A percentile compares a stretch with the other conserved stretches of the same genome.
phyloP scores from a whole-genome alignment of 2,888 invertebrate genomes.

The Caenorhabditis angaria region DNA sequence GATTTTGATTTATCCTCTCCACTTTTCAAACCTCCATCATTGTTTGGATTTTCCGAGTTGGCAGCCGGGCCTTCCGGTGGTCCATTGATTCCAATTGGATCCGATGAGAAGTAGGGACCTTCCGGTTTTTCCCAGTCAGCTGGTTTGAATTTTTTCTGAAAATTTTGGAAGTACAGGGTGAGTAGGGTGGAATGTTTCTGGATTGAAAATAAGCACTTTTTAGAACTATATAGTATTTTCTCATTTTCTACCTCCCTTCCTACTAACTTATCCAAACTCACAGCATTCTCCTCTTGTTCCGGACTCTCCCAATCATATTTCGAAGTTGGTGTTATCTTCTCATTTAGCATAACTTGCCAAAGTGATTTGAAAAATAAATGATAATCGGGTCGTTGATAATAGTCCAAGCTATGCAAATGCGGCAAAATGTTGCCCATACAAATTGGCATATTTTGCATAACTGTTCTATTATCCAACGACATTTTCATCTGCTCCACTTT shows the following conservation, averaged over 20 bases:
- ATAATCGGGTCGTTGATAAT: conserved; percentile 59
- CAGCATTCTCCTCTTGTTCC: conserved; percentile 16
- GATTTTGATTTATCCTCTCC: too few species aligned
- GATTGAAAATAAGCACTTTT: not conserved
- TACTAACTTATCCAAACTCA: not conserved
- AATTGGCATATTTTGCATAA: conserved; percentile 55
- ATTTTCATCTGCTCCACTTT: conserved; percentile 51
- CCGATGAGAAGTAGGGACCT: conserved; percentile 21
- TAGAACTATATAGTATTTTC: not conserved
- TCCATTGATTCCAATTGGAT: conserved; percentile 25
- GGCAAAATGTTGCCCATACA: conserved; percentile 30
- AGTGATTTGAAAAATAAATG: conserved; percentile 30
- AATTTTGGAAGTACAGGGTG: not conserved
- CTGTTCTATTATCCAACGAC: conserved; percentile 38
- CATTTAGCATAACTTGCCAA: conserved; percentile 33
- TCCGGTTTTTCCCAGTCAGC: conserved; percentile 39
- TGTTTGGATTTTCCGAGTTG: too few species aligned
- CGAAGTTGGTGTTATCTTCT: conserved; percentile 10
- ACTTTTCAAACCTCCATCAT: too few species aligned
- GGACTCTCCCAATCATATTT: conserved; percentile 36
- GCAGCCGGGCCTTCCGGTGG: too few species aligned
- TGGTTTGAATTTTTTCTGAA: conserved; percentile 22
- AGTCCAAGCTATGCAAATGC: conserved; percentile 48
- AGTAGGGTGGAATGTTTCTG: not conserved
- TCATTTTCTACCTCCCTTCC: not conserved